A percentile compares a stretch with the other conserved stretches of the same genome.
phyloP scores from a whole-genome alignment of 2,888 invertebrate genomes.

The Latheticus oryzae region DNA sequence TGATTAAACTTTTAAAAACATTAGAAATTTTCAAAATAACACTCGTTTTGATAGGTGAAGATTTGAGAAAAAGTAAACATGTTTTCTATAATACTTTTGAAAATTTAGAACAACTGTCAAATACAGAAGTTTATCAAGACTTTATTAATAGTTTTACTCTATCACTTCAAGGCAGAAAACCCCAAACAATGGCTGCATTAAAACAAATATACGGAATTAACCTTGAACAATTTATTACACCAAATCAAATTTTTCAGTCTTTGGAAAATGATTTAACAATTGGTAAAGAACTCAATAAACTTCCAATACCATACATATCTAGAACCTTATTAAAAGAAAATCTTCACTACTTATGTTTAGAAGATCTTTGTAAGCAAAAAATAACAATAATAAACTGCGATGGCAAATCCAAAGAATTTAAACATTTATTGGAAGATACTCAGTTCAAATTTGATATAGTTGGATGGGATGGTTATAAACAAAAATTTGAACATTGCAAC shows the following conservation, averaged over 20 bases:
- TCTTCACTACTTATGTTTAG: not conserved
- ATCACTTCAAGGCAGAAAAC: not conserved
- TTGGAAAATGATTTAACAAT: not conserved
- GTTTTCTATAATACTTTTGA: conserved; percentile 3
- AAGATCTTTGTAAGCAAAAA: not conserved
- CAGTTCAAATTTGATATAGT: no score
- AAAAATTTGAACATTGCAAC: no score
- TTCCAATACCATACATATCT: conserved; percentile 2
- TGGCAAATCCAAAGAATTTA: no score
- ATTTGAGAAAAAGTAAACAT: no score
- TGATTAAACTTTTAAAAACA: not conserved
- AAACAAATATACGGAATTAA: no score
- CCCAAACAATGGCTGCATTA: not conserved
- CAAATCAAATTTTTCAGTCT: not conserved
- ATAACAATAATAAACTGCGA: not conserved
- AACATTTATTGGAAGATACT: no score
- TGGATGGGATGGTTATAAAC: no score
- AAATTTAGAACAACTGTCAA: no score
- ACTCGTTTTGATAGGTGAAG: conserved; percentile 1
- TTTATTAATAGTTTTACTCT: not conserved
- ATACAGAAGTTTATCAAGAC: not conserved
- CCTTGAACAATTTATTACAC: no score
- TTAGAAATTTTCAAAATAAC: not conserved
- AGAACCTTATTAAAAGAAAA: not conserved
- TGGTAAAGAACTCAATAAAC: not conserved